Evolutionary conservation across 2,888 invertebrate species (phyloP), one percentile per base, ranked within the genome.

Genomic region (Germaria angustata): DNA sequence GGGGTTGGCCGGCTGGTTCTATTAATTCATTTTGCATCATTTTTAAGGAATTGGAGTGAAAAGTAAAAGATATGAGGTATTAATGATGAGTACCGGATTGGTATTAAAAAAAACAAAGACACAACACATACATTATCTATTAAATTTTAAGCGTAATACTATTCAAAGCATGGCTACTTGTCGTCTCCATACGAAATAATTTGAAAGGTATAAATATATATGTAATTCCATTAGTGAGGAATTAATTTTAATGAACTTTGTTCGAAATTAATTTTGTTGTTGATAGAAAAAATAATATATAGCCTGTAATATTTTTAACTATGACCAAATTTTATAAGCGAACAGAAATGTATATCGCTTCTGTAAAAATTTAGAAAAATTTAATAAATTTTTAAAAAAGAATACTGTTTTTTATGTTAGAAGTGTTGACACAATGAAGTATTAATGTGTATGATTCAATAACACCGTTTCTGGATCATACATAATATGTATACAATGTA

Each of bases 351-450:
- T n/a, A n/a, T n/a, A n/a, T n/a, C n/a, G n/a, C n/a, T n/a, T n/a
- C n/a, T n/a, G n/a, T n/a, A n/a, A n/a, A n/a, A n/a, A n/a, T n/a
- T n/a, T n/a, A n/a, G n/a, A n/a, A n/a, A n/a, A n/a, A n/a, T n/a
- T n/a, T n/a, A n/a, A n/a, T n/a, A n/a, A n/a, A n/a, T n/a, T n/a
- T n/a, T n/a, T n/a, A n/a, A n/a, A n/a, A n/a, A n/a, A n/a, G n/a
- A n/a, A n/a, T n/a, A n/a, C n/a, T n/a, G n/a, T n/a, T n/a, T n/a
- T n/a, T n/a, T n/a, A n/a, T n/a, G n/a, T n/a, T n/a, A n/a, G n/a
- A n/a, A n/a, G n/a, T n/a, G n/a, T 79, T 79, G 81, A 75, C 78
- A 82, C 79, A 75, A 71, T 65, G 81, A 79, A 79, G 79, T 82
- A 82, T 71, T 20, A 69, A 63, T 73, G 51, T 73, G 22, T 65